Conservation (phyloP, 2,797 vertebrate species). For the Ataeniobius toweri region DNA sequence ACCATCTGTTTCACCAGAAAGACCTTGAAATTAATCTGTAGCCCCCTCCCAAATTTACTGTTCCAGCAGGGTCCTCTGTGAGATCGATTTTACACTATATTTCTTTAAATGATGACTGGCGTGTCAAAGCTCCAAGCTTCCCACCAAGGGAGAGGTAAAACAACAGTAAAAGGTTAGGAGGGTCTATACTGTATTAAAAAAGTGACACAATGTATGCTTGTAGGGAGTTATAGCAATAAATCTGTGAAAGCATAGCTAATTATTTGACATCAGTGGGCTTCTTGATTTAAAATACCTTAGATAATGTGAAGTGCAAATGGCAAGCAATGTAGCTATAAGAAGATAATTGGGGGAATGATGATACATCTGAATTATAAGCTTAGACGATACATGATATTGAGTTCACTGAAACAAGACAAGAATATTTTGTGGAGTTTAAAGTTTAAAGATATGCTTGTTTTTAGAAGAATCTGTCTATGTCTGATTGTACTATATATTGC, state of each 20-base stretch:
- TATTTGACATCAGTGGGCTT: background rate
- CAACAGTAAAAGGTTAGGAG: constrained; percentile 27
- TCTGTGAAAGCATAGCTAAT: background rate
- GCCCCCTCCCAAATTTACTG: constrained; percentile 64
- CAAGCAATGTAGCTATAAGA: background rate
- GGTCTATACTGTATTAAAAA: constrained; percentile 19
- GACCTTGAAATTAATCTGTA: constrained; percentile 75
- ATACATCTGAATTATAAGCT: background rate
- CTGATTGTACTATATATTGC: background rate
- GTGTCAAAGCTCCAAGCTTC: constrained; percentile 61
- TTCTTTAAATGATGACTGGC: constrained; percentile 73
- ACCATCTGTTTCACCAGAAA: constrained; percentile 56
- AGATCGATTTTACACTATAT: constrained; percentile 78
- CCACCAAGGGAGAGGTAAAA: constrained; percentile 48
- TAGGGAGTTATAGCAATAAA: background rate
- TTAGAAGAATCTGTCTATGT: background rate
- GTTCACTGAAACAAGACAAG: background rate
- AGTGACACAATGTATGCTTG: background rate
- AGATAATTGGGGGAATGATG: background rate
- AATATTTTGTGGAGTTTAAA: background rate
- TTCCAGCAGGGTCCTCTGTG: constrained; percentile 54
- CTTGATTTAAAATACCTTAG: background rate
- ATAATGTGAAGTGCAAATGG: background rate
- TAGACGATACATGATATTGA: background rate
- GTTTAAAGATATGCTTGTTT: background rate